Evolutionary conservation across 2,797 vertebrate genomes (phyloP).

Genomic region (Coilia nasus): DNA sequence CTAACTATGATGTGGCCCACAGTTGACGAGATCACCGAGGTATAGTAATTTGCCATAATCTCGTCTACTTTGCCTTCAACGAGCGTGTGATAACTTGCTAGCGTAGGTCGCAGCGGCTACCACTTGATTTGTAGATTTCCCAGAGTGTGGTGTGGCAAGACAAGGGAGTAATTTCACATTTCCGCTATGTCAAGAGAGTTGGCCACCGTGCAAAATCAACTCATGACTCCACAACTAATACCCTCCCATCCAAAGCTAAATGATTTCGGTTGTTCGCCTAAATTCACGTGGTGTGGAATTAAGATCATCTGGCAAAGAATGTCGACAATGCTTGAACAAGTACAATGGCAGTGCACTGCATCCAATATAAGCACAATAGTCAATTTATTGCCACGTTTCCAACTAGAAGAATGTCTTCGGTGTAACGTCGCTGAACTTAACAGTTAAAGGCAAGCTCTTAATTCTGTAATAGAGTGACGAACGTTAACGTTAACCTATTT

Average conservation of each 20-base stretch:
- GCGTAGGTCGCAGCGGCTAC: neutral
- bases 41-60: neutral
- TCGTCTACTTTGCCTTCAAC: neutral
- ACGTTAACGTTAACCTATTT: neutral
- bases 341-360: neutral
- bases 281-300: conserved; percentile 35
- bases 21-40: neutral
- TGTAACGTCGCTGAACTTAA: neutral
- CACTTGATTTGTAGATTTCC: neutral
- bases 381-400: neutral
- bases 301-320: conserved; percentile 69
- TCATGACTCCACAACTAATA: neutral
- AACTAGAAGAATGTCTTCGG: neutral
- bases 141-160: neutral
- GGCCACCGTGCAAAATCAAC: neutral
- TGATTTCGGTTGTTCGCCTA: conserved; percentile 14
- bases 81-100: neutral
- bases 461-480: neutral
- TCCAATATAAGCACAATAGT: neutral
- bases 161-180: neutral
- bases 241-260: neutral
- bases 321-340: conserved; percentile 27
- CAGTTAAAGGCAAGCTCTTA: neutral
- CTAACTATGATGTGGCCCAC: neutral
- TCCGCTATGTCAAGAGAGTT: neutral